Evolutionary conservation across 2,113 vertebrate genomes (phyloP).

Genomic region (Rhinopomastus cyanomelas): DNA sequence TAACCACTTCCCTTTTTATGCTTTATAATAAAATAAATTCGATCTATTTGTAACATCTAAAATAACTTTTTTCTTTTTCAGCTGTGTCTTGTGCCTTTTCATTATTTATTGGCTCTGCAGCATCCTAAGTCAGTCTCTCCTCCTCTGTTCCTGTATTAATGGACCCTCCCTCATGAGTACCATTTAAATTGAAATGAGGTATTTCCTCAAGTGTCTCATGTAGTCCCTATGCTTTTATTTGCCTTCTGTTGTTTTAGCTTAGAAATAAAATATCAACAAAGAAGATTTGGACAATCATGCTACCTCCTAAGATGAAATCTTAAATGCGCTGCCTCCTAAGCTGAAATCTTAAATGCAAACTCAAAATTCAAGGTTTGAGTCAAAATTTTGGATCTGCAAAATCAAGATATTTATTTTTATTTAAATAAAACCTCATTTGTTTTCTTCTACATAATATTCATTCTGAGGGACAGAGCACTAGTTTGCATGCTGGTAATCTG

Average conservation of each 20-base stretch:
- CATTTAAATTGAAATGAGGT: background rate
- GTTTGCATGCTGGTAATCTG: background rate
- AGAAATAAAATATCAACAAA: background rate
- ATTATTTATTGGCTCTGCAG: background rate
- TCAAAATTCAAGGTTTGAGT: background rate
- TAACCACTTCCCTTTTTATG: background rate
- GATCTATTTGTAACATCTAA: background rate
- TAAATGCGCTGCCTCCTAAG: background rate
- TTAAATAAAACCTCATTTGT: background rate
- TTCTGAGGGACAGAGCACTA: background rate
- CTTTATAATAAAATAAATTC: background rate
- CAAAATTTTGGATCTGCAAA: background rate
- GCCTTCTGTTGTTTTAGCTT: background rate
- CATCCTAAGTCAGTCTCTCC: background rate
- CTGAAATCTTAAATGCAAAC: background rate
- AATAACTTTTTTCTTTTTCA: background rate
- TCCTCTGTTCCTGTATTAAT: background rate
- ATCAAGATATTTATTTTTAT: background rate
- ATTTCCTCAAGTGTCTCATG: background rate
- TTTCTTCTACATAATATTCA: background rate
- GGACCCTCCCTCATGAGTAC: background rate
- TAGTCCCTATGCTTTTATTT: rapidly evolving
- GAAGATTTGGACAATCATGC: background rate
- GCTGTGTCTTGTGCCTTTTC: background rate
- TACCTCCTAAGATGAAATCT: background rate